A percentile compares a stretch with the other conserved stretches of the same genome.
These are phyloP conservation scores for Neosilurus hyrtlii DNA, from an alignment of 2,797 vertebrate species.

Conservation along the genomic window DNA sequence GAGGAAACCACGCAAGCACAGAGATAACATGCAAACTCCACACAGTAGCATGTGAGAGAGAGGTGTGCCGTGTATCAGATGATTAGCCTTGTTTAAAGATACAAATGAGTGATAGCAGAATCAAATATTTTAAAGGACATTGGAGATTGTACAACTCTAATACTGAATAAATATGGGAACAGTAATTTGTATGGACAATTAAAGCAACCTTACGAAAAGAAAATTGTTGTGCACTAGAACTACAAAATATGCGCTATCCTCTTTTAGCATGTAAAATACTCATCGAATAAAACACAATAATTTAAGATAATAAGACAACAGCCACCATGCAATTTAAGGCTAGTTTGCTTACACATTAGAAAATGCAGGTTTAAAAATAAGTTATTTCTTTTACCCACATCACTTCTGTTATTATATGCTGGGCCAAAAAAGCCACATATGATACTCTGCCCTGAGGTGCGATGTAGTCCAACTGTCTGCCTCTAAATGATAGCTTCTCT, in stretches of 20 bases:
- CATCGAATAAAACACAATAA: background rate
- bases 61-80: background rate
- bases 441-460: constrained; percentile 29
- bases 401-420: constrained; percentile 29
- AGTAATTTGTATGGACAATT: background rate
- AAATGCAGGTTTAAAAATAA: constrained; percentile 22
- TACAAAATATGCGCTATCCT: background rate
- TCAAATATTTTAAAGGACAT: background rate
- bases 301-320: background rate
- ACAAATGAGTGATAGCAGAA: background rate
- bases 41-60: background rate
- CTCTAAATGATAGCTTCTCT: constrained; percentile 28
- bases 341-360: constrained; percentile 15
- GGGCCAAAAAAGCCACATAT: constrained; percentile 15
- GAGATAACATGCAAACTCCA: too few species aligned
- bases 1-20: too few species aligned
- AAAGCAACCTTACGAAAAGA: background rate
- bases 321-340: background rate
- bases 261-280: background rate
- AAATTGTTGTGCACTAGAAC: too few species aligned
- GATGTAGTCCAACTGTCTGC: constrained; percentile 29
- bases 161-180: background rate
- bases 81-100: background rate
- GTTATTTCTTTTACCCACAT: constrained; percentile 27
- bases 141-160: background rate